A percentile compares a stretch with the other conserved stretches of the same genome.
Conservation (phyloP, 2,113 vertebrate species). For the Pholis gunnellus region DNA sequence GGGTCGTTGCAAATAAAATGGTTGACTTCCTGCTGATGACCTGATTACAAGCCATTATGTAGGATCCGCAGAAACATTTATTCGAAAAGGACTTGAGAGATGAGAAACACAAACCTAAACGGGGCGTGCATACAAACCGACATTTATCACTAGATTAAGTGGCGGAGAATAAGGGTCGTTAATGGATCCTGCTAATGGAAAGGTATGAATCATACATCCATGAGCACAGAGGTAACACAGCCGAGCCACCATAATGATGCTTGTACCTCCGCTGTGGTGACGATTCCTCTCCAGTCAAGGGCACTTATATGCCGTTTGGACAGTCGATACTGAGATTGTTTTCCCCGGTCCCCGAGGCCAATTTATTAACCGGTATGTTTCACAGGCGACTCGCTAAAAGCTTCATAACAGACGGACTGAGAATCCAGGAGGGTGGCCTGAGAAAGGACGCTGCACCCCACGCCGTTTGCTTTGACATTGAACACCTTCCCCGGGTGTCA, state of each 20-base stretch:
- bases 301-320: slow-evolving; percentile 48
- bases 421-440: neutral
- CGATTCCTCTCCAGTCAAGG: slow-evolving; percentile 29
- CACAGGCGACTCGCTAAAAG: slow-evolving; percentile 43
- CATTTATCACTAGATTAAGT: slow-evolving; percentile 54
- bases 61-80: slow-evolving; percentile 36
- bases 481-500: slow-evolving; percentile 14
- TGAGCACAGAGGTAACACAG: slow-evolving; percentile 41
- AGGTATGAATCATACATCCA: slow-evolving; percentile 56
- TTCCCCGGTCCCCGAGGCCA: slow-evolving; percentile 15
- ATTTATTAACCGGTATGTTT: slow-evolving; percentile 60
- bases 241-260: slow-evolving; percentile 24
- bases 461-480: slow-evolving; percentile 20
- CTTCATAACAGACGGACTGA: slow-evolving; percentile 18
- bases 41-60: slow-evolving; percentile 55
- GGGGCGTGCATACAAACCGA: slow-evolving; percentile 1
- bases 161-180: slow-evolving; percentile 37
- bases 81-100: slow-evolving; percentile 12
- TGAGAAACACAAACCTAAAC: slow-evolving; percentile 35
- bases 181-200: slow-evolving; percentile 65
- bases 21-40: slow-evolving; percentile 36
- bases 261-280: slow-evolving; percentile 19
- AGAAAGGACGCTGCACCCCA: neutral
- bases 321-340: slow-evolving; percentile 51
- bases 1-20: slow-evolving; percentile 26